Base-by-base conservation (phyloP, 2,888 invertebrate genomes). In the Tachina fera region DNA sequence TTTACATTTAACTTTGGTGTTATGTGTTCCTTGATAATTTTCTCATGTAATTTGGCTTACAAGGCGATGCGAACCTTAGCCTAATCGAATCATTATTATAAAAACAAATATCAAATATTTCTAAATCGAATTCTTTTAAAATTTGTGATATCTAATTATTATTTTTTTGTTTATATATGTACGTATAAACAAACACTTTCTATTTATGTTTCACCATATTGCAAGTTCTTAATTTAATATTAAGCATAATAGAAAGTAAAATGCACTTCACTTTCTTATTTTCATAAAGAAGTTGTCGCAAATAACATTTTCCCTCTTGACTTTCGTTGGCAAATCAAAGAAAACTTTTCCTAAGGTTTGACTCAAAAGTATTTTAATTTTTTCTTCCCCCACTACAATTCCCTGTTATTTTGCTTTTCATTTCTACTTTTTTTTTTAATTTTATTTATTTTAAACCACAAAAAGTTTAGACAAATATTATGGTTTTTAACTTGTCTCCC, bases 381-480 rank as follows among this genome's bases (percentile, higher is more conserved):
- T 68, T 65, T 63, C 41, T 9, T 14, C 67, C 13, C 6, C 6
- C 6, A 31, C 31, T 31, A 31, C 60, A 68, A 39, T 67, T 58
- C 61, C 67, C 68, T 81, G 60, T 67, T 67, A 47, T 22, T 65
- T 58, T 65, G 49, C 65, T 75, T 51, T 47, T 79, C 14, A 61
- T 75, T 16, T n/a, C 51, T 70, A 60, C 61, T 56, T 39, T 68
- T 61, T 68, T 51, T 6, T 31, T 6, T 1, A 31, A 6, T 31
- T 31, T 13, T 82, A 72, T 61, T 67, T 65, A 61, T 56, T 77
- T 77, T 47, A 77, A 63, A 72, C 82, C 83, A 67, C 86, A 78
- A 83, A 79, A 86, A 86, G 79, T 86, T 86, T 76, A 86, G 83
- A 86, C 83, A 86, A 86, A 86, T 86, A 86, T 86, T 86, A 86